These are phyloP conservation scores for Dasysyrphus albostriatus DNA, from an alignment of 2,888 invertebrate genomes.

Conservation along the genomic window DNA sequence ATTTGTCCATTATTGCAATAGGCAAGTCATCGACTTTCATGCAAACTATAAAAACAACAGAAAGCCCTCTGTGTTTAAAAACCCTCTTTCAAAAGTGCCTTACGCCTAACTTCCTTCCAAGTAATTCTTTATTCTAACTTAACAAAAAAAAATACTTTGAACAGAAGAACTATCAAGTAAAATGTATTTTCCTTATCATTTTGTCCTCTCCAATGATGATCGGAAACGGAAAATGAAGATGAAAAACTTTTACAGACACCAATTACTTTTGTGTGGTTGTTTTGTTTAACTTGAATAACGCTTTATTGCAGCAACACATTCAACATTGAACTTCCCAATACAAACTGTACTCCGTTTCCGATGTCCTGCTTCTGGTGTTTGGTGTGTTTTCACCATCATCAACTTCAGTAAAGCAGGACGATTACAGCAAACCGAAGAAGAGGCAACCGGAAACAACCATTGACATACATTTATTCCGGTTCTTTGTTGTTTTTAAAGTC, in stretches of 20 bases:
- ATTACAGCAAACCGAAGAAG: constrained; percentile 40
- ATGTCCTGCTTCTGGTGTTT: constrained; percentile 38
- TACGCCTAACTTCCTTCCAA: constrained; percentile 2
- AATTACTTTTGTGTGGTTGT: constrained; percentile 34
- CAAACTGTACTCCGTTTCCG: constrained; percentile 17
- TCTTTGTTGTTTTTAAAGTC: constrained; percentile 48
- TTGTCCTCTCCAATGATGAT: constrained; percentile 41
- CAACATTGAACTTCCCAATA: constrained; percentile 12
- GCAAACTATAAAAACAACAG: not conserved
- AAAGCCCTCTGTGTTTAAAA: not conserved
- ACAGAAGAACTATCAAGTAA: constrained; percentile 23
- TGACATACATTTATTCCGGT: constrained; percentile 53
- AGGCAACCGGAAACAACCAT: constrained; percentile 45
- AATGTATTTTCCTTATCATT: constrained; percentile 67
- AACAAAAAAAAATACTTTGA: constrained; percentile 22
- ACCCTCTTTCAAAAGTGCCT: not conserved
- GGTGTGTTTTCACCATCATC: constrained; percentile 15
- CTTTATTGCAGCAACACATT: not conserved
- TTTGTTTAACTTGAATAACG: constrained; percentile 34
- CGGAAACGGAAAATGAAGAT: constrained; percentile 73
- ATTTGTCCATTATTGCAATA: not conserved
- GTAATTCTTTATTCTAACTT: constrained; percentile 46
- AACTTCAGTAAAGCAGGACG: not conserved
- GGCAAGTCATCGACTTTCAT: not conserved
- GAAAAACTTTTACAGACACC: constrained; percentile 72